Evolutionary conservation across 2,888 invertebrate genomes (phyloP), one percentile per base, ranked within the genome.

Genomic region (Linyphia triangularis): DNA sequence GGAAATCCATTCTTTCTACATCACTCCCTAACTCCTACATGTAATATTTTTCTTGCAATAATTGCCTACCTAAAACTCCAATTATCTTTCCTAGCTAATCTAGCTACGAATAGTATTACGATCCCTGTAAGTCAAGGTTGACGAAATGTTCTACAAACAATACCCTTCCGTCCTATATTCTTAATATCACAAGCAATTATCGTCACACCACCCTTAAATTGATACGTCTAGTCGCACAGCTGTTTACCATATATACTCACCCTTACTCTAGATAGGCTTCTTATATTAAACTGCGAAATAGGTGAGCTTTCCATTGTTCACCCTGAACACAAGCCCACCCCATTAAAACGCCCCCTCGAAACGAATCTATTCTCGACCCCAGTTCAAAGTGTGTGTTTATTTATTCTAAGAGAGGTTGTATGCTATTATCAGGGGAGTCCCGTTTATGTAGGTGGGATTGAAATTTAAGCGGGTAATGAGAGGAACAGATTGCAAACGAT

Each of bases 241-340:
- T 83, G 73, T 30, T 22, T 22, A 24, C 73, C 22, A 40, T 83
- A 73, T 63, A 51, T 73, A 37, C 30, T 26, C 67, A 37, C 40
- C 84, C 57, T 59, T 43, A 2, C 26, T 40, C 59, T 61, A 57
- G 70, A 81, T 81, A 73, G 59, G 28, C 84, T 75, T 84, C 84
- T 84, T 84, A n/a, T n/a, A 84, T 84, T 84, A 84, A 84, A 73
- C 37, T 75, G 59, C 67, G 59, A 77, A 67, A 75, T 75, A 84
- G 75, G 84, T 65, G 40, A 73, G 73, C 63, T 30, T 57, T 63
- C n/a, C 65, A 84, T 84, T 83, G 83, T 83, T 83, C 83, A 61
- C 24, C n/a, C n/a, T 70, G 24, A 30, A 16, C 65, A n/a, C 65
- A 30, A 19, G n/a, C 5, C 26, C 9, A 30, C 59, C 75, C 59